These are phyloP conservation scores for Menidia beryllina DNA, from an alignment of 2,113 vertebrate genomes.

Conservation along the genomic window DNA sequence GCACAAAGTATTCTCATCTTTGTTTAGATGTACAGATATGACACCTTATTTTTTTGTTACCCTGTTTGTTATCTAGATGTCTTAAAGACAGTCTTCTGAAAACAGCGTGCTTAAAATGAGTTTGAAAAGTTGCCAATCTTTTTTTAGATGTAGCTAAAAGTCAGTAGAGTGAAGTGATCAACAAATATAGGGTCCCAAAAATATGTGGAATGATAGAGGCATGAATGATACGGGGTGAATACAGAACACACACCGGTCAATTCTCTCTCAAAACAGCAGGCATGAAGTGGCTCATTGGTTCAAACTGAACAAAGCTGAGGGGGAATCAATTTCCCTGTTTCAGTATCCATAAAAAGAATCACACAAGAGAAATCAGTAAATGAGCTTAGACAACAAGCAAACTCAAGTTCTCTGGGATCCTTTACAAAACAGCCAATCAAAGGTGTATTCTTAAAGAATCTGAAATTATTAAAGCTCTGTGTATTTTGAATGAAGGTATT, in stretches of 20 bases:
- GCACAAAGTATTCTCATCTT: conserved; percentile 10
- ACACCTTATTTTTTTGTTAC: neutral
- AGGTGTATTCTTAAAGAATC: conserved; percentile 26
- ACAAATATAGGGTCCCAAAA: too few species aligned
- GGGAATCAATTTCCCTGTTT: conserved; percentile 51
- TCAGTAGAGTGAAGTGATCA: too few species aligned
- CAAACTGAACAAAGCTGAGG: neutral
- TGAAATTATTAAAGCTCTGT: conserved; percentile 4
- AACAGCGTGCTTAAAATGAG: neutral
- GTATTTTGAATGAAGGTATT: conserved; percentile 15
- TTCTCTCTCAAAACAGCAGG: neutral
- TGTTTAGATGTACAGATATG: neutral
- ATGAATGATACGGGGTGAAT: neutral
- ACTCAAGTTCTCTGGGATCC: conserved; percentile 25
- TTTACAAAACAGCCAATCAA: conserved; percentile 23
- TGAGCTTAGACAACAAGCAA: conserved; percentile 41
- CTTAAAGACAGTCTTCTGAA: neutral
- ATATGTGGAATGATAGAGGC: too few species aligned
- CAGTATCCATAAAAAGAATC: conserved; percentile 49
- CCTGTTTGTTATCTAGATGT: too few species aligned
- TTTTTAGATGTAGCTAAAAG: too few species aligned
- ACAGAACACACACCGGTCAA: too few species aligned
- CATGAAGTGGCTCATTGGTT: neutral
- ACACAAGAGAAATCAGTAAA: conserved; percentile 50
- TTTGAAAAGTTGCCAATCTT: too few species aligned